Evolutionary conservation across 2,888 invertebrate genomes (phyloP), one percentile per base, ranked within the genome.

Genomic region (Blera fallax): DNA sequence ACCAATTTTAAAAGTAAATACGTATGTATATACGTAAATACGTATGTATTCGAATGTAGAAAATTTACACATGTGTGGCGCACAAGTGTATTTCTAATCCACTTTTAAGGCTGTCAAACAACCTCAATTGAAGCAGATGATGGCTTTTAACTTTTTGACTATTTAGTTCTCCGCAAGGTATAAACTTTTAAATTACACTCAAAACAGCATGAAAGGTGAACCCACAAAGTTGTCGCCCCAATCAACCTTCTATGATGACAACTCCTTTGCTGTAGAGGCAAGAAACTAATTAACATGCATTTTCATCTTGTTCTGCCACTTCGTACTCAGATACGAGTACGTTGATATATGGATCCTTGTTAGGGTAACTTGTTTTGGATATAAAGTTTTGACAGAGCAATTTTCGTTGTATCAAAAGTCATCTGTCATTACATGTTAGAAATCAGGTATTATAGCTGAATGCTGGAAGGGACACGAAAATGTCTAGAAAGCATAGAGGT

Each of bases 241-340:
- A 14, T 60, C 48, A 48, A 48, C 7, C 34, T 60, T 56, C 32
- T 11, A 32, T 56, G 29, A 29, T 56, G 43, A 32, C 43, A 56
- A n/a, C 43, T 21, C 40, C 27, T 45, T n/a, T 70, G 21, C 29
- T 45, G 21, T 54, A 32, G 24, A 58, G 14, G 14, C 6, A 34
- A 16, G 56, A 24, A 72, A 29, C 43, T 56, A 56, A 56, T 60
- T 72, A 72, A 10, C 58, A 72, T 60, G 37, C 11, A 50, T 72
- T 60, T 16, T 34, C 21, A 72, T 50, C 48, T 60, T 37, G 24
- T 72, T 60, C 29, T 24, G 32, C 10, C 34, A 34, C 8, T 72
- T 24, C 14, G 8, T 32, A 11, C n/a, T 32, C 54, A 69, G 16
- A 10, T 6, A 32, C 16, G 18, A 10, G n/a, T 14, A 50, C 34